A percentile compares a stretch with the other conserved stretches of the same genome.
Conservation (phyloP, 2,888 invertebrate genomes). For the Mythimna lalbum region DNA sequence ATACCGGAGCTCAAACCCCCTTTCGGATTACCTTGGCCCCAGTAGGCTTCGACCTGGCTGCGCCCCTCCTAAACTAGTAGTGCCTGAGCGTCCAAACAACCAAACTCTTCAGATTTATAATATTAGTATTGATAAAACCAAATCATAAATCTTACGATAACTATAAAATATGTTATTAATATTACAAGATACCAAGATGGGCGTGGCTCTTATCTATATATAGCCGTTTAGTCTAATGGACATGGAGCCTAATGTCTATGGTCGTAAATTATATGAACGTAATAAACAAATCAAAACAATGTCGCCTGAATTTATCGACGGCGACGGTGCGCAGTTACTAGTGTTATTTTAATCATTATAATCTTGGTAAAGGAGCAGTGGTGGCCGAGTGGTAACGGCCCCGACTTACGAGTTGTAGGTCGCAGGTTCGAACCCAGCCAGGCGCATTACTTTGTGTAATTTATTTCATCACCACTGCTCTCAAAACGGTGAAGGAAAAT, state of each 20-base stretch:
- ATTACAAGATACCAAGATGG: constrained; percentile 34
- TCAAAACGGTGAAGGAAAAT: no score
- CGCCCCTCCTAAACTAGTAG: no score
- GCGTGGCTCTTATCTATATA: constrained; percentile 52
- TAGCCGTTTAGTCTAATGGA: constrained; percentile 33
- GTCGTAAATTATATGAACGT: constrained; percentile 35
- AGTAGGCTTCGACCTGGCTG: no score
- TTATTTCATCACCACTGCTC: no score
- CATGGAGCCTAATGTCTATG: constrained; percentile 5
- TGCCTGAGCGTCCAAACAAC: no score
- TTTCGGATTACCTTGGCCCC: no score
- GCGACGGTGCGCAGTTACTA: constrained; percentile 26
- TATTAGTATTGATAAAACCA: background rate
- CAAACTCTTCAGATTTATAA: no score
- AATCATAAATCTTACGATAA: constrained; percentile 40
- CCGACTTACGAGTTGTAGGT: no score
- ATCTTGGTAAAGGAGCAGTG: constrained; percentile 10
- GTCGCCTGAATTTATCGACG: constrained; percentile 49
- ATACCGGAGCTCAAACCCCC: no score
- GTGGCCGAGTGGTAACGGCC: no score
- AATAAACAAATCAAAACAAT: constrained; percentile 62
- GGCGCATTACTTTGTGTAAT: no score
- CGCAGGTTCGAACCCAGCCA: no score
- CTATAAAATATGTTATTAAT: constrained; percentile 24
- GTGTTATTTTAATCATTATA: constrained; percentile 31